A percentile compares a stretch with the other conserved stretches of the same genome.
phyloP scores from a whole-genome alignment of 2,797 vertebrate species.

The Enteromius fasciolatus region DNA sequence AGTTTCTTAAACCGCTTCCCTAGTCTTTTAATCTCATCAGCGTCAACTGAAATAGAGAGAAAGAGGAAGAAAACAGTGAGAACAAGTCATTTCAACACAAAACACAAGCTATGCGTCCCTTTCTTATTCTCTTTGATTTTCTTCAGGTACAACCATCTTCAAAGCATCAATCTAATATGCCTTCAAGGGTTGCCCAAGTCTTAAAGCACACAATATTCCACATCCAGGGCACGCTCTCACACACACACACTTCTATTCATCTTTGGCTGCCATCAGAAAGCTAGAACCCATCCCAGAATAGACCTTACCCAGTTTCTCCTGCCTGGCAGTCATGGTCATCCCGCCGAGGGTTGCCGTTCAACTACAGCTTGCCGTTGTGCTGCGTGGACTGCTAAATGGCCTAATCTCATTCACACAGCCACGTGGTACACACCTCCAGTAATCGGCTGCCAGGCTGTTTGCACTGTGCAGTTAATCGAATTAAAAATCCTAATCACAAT shows the following conservation, averaged over 20 bases:
- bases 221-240: background rate
- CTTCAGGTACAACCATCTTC: background rate
- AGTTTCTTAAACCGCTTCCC: constrained; percentile 99
- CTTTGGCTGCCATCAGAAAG: background rate
- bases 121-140: background rate
- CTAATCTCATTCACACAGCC: constrained; percentile 67
- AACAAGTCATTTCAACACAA: background rate
- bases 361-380: constrained; percentile 32
- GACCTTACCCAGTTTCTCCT: constrained; percentile 71
- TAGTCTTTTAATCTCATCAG: constrained; percentile 99
- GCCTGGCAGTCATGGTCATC: constrained; percentile 72
- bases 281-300: background rate
- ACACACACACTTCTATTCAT: background rate
- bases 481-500: background rate
- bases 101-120: background rate
- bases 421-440: constrained; percentile 28
- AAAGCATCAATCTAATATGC: background rate
- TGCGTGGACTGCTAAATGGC: constrained; percentile 37
- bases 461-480: background rate
- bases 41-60: constrained; percentile 82
- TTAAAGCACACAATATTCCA: background rate
- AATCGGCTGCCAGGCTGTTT: background rate
- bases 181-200: background rate
- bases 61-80: constrained; percentile 1
- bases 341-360: constrained; percentile 55